phyloP scores from a whole-genome alignment of 1,140 invertebrate genomes.

The Megalopta genalis region DNA sequence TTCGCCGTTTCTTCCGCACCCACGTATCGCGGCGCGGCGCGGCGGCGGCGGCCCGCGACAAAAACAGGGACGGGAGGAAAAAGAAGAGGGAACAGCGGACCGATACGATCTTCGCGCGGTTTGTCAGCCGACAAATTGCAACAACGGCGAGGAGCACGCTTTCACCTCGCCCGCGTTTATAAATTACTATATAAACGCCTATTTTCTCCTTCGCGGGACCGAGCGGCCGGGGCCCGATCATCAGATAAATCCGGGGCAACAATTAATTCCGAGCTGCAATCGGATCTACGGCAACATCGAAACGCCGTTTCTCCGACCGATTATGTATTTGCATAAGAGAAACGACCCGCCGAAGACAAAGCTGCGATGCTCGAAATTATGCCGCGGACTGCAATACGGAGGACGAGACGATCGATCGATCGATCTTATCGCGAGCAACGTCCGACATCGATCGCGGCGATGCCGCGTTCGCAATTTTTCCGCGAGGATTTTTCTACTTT shows the following conservation, averaged over 20 bases:
- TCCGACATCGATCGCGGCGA: too few species aligned
- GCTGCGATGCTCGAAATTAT: too few species aligned
- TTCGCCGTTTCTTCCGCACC: background rate
- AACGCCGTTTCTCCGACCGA: background rate
- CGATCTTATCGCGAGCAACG: too few species aligned
- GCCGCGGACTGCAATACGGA: too few species aligned
- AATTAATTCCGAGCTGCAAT: constrained; percentile 32
- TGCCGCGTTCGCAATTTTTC: too few species aligned
- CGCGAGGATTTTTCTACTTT: too few species aligned
- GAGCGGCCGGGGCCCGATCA: background rate
- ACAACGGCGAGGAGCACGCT: constrained; percentile 8
- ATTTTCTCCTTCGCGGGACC: constrained; percentile 18
- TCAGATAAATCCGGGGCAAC: constrained; percentile 20
- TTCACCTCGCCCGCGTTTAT: constrained; percentile 7
- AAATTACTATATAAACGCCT: background rate
- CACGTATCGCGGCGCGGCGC: too few species aligned
- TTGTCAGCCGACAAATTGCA: constrained; percentile 1
- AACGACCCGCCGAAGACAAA: too few species aligned
- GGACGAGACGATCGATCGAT: too few species aligned
- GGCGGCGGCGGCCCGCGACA: too few species aligned
- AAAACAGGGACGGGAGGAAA: too few species aligned
- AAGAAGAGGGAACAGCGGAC: background rate
- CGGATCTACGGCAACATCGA: background rate
- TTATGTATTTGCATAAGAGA: constrained; percentile 43
- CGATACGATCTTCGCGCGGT: background rate